Evolutionary conservation across 2,113 vertebrate genomes (phyloP), one percentile per base, ranked within the genome.

Genomic region (Amblyopsis rosae): DNA sequence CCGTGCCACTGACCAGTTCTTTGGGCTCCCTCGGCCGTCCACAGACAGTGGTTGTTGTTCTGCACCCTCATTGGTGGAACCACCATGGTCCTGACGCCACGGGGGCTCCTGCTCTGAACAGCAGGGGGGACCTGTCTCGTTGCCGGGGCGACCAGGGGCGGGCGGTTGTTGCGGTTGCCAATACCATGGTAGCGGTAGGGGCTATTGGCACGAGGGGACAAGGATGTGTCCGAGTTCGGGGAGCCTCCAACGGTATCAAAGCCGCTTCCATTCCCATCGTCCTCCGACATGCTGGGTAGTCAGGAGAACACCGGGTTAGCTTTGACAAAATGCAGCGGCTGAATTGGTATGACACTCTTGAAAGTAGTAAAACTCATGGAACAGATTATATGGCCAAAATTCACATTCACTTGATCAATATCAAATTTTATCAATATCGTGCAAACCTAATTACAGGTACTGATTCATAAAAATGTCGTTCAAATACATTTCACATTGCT

Each of bases 201-300:
- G 76, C 92, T 93, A 81, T 92, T 93, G 54, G 75, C 83, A 0
- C 80, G 94, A 3, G 93, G 95, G 69, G 96, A 96, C 53, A 95
- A 94, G 0, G 96, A 96, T 0, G 93, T 77, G 76, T 96, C 94
- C 0, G 96, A 97, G 2, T 93, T 76, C 41, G 96, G 96, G 10
- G 96, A 98, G 69, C 96, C 94, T 69, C 95, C 96, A 67, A 98
- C 96, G 0, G 96, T 96, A 76, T 98, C 96, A 68, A 96, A 96
- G 9, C 96, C 95, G 32, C 97, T 99, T 81, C 96, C 97, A 4
- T 95, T 96, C 41, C 90, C 83, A 0, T 99, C 97, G 0, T 99
- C 97, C 83, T 98, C 97, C 0, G 97, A 98, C 93, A 99, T 96
- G 68, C 97, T 99, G 86, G 17, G 58, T 0, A 60, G 8, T 53